These are phyloP conservation scores for Itoplectis maculator DNA, from an alignment of 2,888 invertebrate species.

Conservation along the genomic window DNA sequence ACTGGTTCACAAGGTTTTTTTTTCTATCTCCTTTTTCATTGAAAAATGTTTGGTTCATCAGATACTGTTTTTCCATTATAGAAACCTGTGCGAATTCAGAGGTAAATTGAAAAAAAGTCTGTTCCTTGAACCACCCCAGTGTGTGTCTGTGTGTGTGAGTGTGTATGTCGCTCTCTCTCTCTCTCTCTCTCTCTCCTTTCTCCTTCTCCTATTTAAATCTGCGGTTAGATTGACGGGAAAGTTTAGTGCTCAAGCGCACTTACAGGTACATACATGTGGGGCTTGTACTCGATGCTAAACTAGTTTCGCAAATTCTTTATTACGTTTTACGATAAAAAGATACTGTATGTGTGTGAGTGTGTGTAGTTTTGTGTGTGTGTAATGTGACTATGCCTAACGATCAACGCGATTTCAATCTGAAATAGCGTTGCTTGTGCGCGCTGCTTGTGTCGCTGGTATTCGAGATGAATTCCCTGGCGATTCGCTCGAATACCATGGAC, in stretches of 20 bases:
- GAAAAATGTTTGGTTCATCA: no score
- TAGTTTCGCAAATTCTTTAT: slow-evolving; percentile 45
- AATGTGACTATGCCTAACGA: neutral
- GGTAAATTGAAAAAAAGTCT: no score
- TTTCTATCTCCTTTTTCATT: no score
- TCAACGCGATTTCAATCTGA: slow-evolving; percentile 6
- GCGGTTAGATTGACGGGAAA: slow-evolving; percentile 58
- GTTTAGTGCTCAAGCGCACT: slow-evolving; percentile 67
- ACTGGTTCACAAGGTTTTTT: no score
- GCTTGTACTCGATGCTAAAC: slow-evolving; percentile 55
- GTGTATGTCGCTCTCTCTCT: slow-evolving; percentile 10
- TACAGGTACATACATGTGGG: slow-evolving; percentile 67
- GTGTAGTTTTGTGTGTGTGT: no score
- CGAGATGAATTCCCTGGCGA: slow-evolving; percentile 33
- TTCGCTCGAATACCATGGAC: slow-evolving; percentile 37
- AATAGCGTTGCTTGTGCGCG: slow-evolving; percentile 9
- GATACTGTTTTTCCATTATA: no score
- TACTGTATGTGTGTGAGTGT: neutral
- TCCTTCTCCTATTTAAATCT: slow-evolving; percentile 6
- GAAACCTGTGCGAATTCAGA: no score
- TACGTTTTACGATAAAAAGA: slow-evolving; percentile 38
- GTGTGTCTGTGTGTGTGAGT: slow-evolving; percentile 23
- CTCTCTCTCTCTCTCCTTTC: neutral
- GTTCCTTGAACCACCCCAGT: no score
- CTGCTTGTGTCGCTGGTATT: slow-evolving; percentile 7